Evolutionary conservation across 1,140 invertebrate species (phyloP), one percentile per base, ranked within the genome.

Genomic region (Asobara japonica): DNA sequence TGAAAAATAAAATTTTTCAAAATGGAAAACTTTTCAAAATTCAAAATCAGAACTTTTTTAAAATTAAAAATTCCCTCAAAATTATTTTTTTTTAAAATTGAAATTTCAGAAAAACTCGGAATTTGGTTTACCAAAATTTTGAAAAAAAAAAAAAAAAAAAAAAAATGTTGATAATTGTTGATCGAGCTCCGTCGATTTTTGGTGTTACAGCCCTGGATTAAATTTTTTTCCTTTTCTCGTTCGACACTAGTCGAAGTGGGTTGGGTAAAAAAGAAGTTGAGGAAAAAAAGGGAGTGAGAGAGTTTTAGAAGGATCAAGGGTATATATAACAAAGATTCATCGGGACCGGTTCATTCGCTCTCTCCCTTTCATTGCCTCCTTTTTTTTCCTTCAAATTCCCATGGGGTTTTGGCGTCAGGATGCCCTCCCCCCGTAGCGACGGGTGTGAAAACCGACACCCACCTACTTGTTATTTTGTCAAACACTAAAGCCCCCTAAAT

Each of bases 371-470:
- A n/a, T n/a, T n/a, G n/a, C n/a, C n/a, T n/a, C n/a, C n/a, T n/a
- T n/a, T n/a, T n/a, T n/a, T n/a, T n/a, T n/a, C n/a, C 73, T 73
- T 74, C 66, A 83, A 81, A 82, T 84, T 86, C 82, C 71, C 81
- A 13, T 74, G 73, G 65, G 56, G 41, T 67, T 68, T 65, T 38
- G n/a, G 16, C 29, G n/a, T 62, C 29, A 16, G n/a, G 27, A 30
- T 31, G 18, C n/a, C 8, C 31, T 62, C 79, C 84, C 84, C 81
- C 83, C 62, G 73, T 84, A 73, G 84, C 74, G 45, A 68, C 73
- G 83, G 83, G 86, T 86, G 86, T 87, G 86, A 87, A 87, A 87
- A 87, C 84, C 78, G 82, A 87, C 86, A 87, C 86, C 83, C 83
- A 83, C 82, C 84, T 80, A 82, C 85, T 87, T 86, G 84, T 87